A percentile compares a stretch with the other conserved stretches of the same genome.
Conservation (phyloP, 2,888 invertebrate species). For the Euclidia mi region DNA sequence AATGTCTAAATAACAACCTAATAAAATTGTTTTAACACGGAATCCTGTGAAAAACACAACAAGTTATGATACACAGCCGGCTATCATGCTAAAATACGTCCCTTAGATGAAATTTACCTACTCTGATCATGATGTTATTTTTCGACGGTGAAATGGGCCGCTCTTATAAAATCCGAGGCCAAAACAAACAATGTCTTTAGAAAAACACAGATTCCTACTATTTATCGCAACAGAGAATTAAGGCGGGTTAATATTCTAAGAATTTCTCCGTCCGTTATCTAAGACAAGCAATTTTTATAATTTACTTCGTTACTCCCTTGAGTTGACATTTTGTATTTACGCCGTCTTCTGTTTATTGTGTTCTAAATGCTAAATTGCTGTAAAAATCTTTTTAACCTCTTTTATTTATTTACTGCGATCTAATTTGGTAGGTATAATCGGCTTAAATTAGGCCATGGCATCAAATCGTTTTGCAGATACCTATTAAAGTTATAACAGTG, state of each 20-base stretch:
- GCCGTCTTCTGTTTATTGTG: conserved; percentile 51
- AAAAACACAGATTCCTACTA: conserved; percentile 51
- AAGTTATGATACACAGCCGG: conserved; percentile 31
- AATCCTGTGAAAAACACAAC: conserved; percentile 41
- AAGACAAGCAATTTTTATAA: conserved; percentile 56
- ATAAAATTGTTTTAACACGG: conserved; percentile 44
- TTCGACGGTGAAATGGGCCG: conserved; percentile 32
- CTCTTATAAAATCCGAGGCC: conserved; percentile 40
- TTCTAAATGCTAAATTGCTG: conserved; percentile 49
- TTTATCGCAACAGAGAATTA: conserved; percentile 50
- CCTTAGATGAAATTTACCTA: conserved; percentile 26
- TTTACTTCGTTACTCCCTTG: conserved; percentile 50
- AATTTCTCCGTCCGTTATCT: conserved; percentile 38
- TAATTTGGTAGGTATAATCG: conserved; percentile 34
- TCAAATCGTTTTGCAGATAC: neutral
- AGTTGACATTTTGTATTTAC: conserved; percentile 53
- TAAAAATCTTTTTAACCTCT: conserved; percentile 43
- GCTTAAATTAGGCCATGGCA: conserved; percentile 4
- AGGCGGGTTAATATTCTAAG: conserved; percentile 40
- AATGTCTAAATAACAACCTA: conserved; percentile 48
- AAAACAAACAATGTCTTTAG: conserved; percentile 48
- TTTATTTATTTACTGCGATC: conserved; percentile 37
- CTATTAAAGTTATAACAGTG: neutral
- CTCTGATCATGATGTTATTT: conserved; percentile 43
- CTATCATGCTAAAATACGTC: conserved; percentile 45